Percentiles rank a stretch among this genome's conserved stretches.
These are phyloP conservation scores for Limosa lapponica DNA, from an alignment of 2,797 vertebrate genomes.

Conservation along the genomic window DNA sequence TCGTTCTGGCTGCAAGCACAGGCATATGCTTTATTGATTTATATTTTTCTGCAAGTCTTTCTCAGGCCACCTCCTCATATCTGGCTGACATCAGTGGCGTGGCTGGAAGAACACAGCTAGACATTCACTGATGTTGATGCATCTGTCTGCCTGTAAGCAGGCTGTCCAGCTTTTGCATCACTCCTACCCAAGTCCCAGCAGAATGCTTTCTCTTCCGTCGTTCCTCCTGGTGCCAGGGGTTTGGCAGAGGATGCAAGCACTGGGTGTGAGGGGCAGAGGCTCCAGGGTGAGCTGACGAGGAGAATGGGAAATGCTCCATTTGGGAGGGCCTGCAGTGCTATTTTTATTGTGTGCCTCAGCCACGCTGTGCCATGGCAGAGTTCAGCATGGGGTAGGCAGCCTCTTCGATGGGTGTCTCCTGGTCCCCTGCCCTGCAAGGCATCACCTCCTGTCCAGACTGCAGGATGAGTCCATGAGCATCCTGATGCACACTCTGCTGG, in stretches of 20 bases:
- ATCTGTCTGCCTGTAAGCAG: not conserved
- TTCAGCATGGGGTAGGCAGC: not conserved
- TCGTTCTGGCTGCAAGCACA: not conserved
- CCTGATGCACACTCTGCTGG: not conserved
- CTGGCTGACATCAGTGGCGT: conserved; percentile 15
- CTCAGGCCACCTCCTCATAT: not conserved
- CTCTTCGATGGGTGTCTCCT: not conserved
- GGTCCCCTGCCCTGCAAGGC: not conserved
- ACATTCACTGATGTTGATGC: accelerated
- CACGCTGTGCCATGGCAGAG: accelerated
- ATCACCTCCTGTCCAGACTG: not conserved
- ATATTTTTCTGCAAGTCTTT: not conserved
- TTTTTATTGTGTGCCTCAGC: not conserved
- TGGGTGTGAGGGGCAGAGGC: not conserved
- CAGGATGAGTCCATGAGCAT: not conserved
- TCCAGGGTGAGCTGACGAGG: not conserved
- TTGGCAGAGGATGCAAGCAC: not conserved
- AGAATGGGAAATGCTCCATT: not conserved
- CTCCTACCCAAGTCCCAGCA: not conserved
- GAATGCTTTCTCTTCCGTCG: not conserved
- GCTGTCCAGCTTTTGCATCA: not conserved
- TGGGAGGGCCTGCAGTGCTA: not conserved
- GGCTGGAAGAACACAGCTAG: not conserved
- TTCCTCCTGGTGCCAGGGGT: not conserved
- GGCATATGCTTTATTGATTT: not conserved